Conservation (phyloP, 1,140 invertebrate genomes). For the Telenomus remus region DNA sequence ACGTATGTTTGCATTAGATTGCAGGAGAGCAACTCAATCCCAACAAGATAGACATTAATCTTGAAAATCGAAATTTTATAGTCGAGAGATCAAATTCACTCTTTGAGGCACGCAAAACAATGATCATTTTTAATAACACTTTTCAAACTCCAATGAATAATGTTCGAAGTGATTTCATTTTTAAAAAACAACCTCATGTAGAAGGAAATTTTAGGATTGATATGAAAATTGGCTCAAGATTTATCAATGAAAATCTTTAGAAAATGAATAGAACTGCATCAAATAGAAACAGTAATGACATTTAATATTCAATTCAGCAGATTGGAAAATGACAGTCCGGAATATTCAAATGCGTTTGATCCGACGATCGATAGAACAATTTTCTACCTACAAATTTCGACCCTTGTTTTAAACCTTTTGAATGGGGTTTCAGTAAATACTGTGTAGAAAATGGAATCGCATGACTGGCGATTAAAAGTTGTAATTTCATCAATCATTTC, state of each 20-base stretch:
- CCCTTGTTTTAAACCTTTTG: not conserved
- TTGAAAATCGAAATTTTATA: conserved; percentile 39
- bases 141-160: too few species aligned
- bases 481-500: conserved; percentile 8
- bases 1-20: conserved; percentile 19
- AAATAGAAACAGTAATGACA: too few species aligned
- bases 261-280: too few species aligned
- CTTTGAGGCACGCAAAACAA: too few species aligned
- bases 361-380: not conserved
- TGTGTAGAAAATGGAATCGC: conserved; percentile 36
- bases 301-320: too few species aligned
- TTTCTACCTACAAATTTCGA: not conserved
- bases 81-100: not conserved
- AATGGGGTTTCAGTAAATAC: conserved; percentile 37
- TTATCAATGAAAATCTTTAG: too few species aligned
- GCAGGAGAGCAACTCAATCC: conserved; percentile 30
- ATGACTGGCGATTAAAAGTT: conserved; percentile 22
- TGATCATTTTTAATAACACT: too few species aligned
- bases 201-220: too few species aligned
- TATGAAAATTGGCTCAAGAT: too few species aligned
- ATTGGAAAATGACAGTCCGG: too few species aligned
- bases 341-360: not conserved
- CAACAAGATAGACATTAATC: conserved; percentile 31
- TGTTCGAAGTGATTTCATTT: too few species aligned
- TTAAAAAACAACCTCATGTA: too few species aligned